Conservation (phyloP, 1,140 invertebrate genomes). For the Mylabris phalerata region DNA sequence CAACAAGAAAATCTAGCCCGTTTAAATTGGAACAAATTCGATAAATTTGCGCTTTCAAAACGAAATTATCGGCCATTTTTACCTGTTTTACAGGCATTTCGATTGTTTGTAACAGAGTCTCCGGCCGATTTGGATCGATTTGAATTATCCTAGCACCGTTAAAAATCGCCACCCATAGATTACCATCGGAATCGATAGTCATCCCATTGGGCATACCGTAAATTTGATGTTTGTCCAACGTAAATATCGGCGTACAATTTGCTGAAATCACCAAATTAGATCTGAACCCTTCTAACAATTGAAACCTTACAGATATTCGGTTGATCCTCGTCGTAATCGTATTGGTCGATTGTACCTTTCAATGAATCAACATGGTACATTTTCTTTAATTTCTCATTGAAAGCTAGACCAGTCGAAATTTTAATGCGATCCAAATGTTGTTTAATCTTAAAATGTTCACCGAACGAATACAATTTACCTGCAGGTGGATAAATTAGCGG, state of each 20-base stretch:
- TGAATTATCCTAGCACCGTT: conserved; percentile 34
- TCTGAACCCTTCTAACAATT: background rate
- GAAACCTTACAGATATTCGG: conserved; percentile 61
- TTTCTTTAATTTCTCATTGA: conserved; percentile 57
- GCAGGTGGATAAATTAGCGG: conserved; percentile 24
- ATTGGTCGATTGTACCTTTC: conserved; percentile 56
- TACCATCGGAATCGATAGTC: conserved; percentile 57
- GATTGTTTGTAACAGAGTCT: conserved; percentile 24
- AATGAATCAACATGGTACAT: conserved; percentile 71
- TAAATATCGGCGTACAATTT: background rate
- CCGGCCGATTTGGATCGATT: conserved; percentile 36
- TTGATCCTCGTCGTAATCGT: conserved; percentile 63
- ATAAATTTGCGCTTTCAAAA: too few species aligned
- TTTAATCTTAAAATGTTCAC: conserved; percentile 2
- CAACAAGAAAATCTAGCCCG: background rate
- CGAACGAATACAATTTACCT: conserved; percentile 50
- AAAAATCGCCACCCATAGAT: conserved; percentile 57
- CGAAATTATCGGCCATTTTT: background rate
- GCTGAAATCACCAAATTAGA: background rate
- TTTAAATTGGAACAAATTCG: background rate
- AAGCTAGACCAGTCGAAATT: conserved; percentile 74
- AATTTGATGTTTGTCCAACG: conserved; percentile 25
- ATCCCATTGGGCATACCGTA: conserved; percentile 56
- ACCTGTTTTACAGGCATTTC: conserved; percentile 25
- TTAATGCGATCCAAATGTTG: conserved; percentile 45